A percentile compares a stretch with the other conserved stretches of the same genome.
phyloP scores from a whole-genome alignment of 1,140 invertebrate genomes.

The Phortica variegata region DNA sequence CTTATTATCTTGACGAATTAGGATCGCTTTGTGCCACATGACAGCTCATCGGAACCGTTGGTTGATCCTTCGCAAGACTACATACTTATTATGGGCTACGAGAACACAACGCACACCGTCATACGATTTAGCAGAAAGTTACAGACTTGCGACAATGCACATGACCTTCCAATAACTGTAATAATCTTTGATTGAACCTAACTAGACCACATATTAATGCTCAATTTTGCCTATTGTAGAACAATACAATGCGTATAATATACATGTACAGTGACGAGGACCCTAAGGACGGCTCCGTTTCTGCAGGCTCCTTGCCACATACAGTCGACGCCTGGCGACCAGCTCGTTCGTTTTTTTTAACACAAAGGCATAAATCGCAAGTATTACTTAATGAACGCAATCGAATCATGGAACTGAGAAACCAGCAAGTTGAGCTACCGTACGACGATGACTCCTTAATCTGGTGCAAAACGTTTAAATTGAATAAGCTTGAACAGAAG shows the following conservation, averaged over 20 bases:
- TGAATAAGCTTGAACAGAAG: conserved; percentile 61
- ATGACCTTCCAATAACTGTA: conserved; percentile 66
- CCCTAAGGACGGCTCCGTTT: conserved; percentile 60
- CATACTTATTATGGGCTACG: conserved; percentile 64
- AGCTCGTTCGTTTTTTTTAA: conserved; percentile 63
- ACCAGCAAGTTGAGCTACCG: conserved; percentile 59
- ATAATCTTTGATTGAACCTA: conserved; percentile 38
- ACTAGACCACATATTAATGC: not conserved
- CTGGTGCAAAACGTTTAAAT: conserved; percentile 65
- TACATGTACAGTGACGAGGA: conserved; percentile 66
- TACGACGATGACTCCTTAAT: conserved; percentile 63
- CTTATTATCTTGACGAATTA: conserved; percentile 24
- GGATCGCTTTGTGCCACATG: conserved; percentile 65
- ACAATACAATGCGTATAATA: conserved; percentile 66
- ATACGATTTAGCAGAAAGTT: conserved; percentile 64
- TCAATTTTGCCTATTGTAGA: conserved; percentile 54
- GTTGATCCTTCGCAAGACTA: conserved; percentile 69
- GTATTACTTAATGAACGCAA: conserved; percentile 57
- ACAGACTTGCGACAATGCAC: conserved; percentile 65
- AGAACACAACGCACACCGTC: conserved; percentile 69
- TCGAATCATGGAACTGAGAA: conserved; percentile 58
- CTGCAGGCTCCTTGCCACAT: conserved; percentile 54
- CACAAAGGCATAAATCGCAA: conserved; percentile 56
- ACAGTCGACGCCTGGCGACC: conserved; percentile 55
- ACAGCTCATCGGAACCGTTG: conserved; percentile 59